Base-by-base conservation (phyloP, 2,888 invertebrate genomes). In the Patella pellucida region DNA sequence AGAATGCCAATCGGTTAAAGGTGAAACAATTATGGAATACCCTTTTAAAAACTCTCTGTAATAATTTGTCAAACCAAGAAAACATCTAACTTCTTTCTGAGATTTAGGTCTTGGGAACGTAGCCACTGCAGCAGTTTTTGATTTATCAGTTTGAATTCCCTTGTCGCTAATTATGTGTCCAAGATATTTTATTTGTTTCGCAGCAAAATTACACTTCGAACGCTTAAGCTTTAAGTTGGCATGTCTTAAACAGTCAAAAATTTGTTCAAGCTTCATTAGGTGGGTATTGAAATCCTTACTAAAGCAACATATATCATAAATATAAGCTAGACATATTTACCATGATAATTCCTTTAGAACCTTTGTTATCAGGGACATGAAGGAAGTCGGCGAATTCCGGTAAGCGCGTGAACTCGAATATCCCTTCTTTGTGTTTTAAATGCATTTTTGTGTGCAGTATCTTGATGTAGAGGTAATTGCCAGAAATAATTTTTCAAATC, bases 301-400 rank as follows among this genome's bases (percentile, higher is more conserved):
- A n/a, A n/a, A n/a, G n/a, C n/a, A n/a, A n/a, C n/a, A n/a, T n/a
- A n/a, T n/a, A n/a, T n/a, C n/a, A n/a, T n/a, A n/a, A n/a, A n/a
- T n/a, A n/a, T n/a, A n/a, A n/a, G n/a, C n/a, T n/a, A n/a, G n/a
- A n/a, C n/a, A n/a, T n/a, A n/a, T n/a, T n/a, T n/a, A n/a, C n/a
- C n/a, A n/a, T n/a, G n/a, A n/a, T n/a, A n/a, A n/a, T n/a, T n/a
- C n/a, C n/a, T n/a, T n/a, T n/a, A n/a, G n/a, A n/a, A n/a, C n/a
- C n/a, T n/a, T n/a, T n/a, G n/a, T n/a, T n/a, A n/a, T n/a, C n/a
- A n/a, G n/a, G 71, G 71, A 81, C 81, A 27, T 74, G 75, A 3
- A 79, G 74, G 72, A 82, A 78, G 67, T 85, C 83, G 19, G 78
- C 76, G 9, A 83, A 52, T 74, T 81, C 82, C 0, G 82, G 79